Evolutionary conservation across 2,113 vertebrate genomes (phyloP), one percentile per base, ranked within the genome.

Genomic region (Pachypanchax playfairii): DNA sequence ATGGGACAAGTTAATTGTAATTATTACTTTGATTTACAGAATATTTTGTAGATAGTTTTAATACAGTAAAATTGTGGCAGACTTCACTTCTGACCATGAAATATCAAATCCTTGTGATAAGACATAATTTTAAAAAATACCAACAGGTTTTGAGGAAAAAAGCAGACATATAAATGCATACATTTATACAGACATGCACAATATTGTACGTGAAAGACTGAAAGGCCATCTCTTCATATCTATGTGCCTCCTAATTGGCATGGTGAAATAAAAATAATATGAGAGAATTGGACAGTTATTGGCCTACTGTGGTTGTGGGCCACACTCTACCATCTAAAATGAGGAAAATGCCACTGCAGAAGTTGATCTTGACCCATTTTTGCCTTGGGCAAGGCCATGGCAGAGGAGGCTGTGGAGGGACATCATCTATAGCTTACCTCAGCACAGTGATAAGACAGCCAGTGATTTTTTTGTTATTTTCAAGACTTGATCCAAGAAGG

Each of bases 291-390:
- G 66, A 68, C 10, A 12, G 26, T 39, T 41, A 65, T 24, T 20
- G 22, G 10, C 3, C 43, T 22, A 21, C 13, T 39, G 33, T 26
- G 33, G 31, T 39, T 38, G 18, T 48, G 39, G 63, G 59, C 26
- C 18, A n/a, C 35, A 22, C 12, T 55, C 43, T 53, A 80, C 38
- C 54, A 39, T 54, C 46, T 70, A 65, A 52, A 51, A 66, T 65
- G 57, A 80, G 77, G 35, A 65, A 76, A 44, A 44, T 61, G 26
- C 58, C 62, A 60, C 29, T 60, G 46, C 69, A 52, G 47, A 69
- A 75, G 66, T 74, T 70, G 50, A 75, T 69, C 49, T 52, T 75
- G 47, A 67, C 53, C 64, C 44, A 20, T 25, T 53, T 44, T 65
- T 78, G 25, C 73, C 63, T 24, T 44, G 39, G 50, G 73, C 65